Conservation (phyloP, 2,888 invertebrate species). For the Druceiella hillmani region DNA sequence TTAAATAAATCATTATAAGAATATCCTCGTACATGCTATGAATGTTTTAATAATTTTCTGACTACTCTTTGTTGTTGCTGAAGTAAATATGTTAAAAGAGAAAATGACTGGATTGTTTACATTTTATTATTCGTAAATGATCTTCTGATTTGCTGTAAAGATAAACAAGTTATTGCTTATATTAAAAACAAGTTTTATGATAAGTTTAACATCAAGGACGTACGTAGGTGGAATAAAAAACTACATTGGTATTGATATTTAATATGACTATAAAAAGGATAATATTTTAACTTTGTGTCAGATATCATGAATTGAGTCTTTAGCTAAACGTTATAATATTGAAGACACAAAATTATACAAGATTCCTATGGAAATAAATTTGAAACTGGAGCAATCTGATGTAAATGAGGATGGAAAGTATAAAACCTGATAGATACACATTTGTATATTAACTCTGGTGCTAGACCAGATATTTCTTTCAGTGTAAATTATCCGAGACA, state of each 20-base stretch:
- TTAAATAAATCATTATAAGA: conserved; percentile 27
- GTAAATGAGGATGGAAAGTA: conserved; percentile 24
- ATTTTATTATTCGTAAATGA: conserved; percentile 26
- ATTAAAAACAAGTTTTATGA: conserved; percentile 23
- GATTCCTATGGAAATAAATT: conserved; percentile 24
- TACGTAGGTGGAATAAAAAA: conserved; percentile 27
- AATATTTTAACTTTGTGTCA: conserved; percentile 26
- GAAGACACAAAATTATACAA: conserved; percentile 26
- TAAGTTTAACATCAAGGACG: conserved; percentile 26
- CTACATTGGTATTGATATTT: conserved; percentile 30
- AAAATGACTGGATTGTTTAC: conserved; percentile 22
- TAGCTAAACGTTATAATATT: conserved; percentile 23
- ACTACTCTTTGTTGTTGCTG: conserved; percentile 18
- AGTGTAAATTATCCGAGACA: conserved; percentile 30
- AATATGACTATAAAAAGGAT: conserved; percentile 22
- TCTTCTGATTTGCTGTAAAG: conserved; percentile 26
- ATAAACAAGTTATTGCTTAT: conserved; percentile 20
- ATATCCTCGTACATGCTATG: conserved; percentile 25
- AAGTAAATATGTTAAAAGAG: conserved; percentile 22
- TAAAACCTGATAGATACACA: conserved; percentile 27
- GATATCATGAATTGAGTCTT: conserved; percentile 23
- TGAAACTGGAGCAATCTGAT: conserved; percentile 21
- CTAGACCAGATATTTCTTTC: conserved; percentile 28
- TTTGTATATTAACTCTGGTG: conserved; percentile 29
- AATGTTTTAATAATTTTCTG: conserved; percentile 20